These are phyloP conservation scores for Sphenopsis melanotis DNA, from an alignment of 2,797 vertebrate genomes.

Conservation along the genomic window DNA sequence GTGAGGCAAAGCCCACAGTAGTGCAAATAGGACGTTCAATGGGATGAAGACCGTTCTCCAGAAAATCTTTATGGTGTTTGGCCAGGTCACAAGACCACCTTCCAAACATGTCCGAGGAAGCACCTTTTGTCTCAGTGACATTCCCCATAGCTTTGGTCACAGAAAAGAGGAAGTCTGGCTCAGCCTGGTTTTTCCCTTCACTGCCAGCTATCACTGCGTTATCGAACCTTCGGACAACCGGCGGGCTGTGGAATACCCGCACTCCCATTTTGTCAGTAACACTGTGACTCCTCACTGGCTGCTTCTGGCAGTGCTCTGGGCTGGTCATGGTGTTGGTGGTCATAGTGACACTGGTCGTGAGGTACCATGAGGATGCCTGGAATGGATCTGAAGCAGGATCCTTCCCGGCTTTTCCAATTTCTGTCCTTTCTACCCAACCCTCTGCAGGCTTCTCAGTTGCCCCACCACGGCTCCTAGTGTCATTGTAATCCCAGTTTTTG, in stretches of 20 bases:
- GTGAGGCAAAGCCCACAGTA: constrained; percentile 83
- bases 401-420: constrained; percentile 66
- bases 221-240: constrained; percentile 74
- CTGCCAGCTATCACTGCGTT: constrained; percentile 48
- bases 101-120: constrained; percentile 80
- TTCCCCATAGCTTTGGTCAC: constrained; percentile 73
- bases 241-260: constrained; percentile 87
- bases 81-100: constrained; percentile 83
- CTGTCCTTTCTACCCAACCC: constrained; percentile 76
- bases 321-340: constrained; percentile 93
- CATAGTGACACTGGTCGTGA: constrained; percentile 93
- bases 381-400: constrained; percentile 76
- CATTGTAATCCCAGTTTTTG: constrained; percentile 88
- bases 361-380: constrained; percentile 89
- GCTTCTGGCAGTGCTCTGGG: constrained; percentile 90
- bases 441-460: constrained; percentile 70
- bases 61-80: constrained; percentile 77
- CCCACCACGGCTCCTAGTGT: constrained; percentile 45
- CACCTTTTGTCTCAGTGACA: constrained; percentile 67
- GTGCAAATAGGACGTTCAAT: constrained; percentile 82
- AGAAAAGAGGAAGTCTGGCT: constrained; percentile 70
- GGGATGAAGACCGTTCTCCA: constrained; percentile 80
- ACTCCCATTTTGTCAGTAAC: constrained; percentile 82
- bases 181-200: constrained; percentile 61
- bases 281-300: constrained; percentile 72